phyloP scores from a whole-genome alignment of 2,888 invertebrate genomes.

The Epiblema foenella region DNA sequence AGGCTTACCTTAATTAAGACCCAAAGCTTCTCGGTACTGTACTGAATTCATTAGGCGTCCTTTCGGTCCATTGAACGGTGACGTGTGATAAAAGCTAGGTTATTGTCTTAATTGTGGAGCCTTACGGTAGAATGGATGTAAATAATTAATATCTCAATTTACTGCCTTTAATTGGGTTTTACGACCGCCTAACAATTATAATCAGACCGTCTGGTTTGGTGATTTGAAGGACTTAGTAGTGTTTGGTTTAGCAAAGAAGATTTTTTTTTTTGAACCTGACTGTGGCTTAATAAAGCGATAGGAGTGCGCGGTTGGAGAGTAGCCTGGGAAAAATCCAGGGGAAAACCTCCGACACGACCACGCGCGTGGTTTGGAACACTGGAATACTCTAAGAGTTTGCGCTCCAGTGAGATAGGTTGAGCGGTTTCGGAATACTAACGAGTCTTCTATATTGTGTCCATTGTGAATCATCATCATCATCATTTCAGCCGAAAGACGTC shows the following conservation, averaged over 20 bases:
- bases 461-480: too few species aligned
- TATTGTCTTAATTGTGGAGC: conserved; percentile 8
- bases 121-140: not conserved
- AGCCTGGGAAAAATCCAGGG: too few species aligned
- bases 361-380: too few species aligned
- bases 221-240: not conserved
- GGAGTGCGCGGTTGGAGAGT: too few species aligned
- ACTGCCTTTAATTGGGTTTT: not conserved
- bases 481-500: too few species aligned
- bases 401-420: too few species aligned
- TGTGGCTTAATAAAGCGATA: too few species aligned
- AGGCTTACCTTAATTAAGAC: conserved; percentile 28
- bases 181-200: not conserved
- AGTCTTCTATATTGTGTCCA: not conserved
- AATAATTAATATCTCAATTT: conserved; percentile 6
- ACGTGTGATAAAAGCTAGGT: conserved; percentile 20
- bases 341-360: too few species aligned
- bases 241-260: too few species aligned
- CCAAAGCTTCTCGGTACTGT: conserved; percentile 1
- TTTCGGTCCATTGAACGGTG: conserved; percentile 3
- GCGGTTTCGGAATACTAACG: too few species aligned
- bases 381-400: too few species aligned
- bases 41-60: conserved; percentile 9
- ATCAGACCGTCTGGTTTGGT: not conserved
- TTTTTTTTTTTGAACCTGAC: too few species aligned